These are phyloP conservation scores for Tromatobia lineatoria DNA, from an alignment of 2,888 invertebrate species.

Conservation along the genomic window DNA sequence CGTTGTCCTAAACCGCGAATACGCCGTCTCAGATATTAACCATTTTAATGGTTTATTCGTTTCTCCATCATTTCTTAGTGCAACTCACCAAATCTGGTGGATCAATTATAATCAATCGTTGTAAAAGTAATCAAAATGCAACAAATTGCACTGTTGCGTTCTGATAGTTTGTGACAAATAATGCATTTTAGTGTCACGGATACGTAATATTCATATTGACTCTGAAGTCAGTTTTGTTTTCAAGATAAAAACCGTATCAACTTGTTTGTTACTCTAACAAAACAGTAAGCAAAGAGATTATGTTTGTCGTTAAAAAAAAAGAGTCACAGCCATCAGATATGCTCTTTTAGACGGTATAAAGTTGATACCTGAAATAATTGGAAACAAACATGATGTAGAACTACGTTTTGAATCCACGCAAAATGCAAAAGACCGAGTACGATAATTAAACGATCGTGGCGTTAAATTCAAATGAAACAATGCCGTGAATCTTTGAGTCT, in stretches of 20 bases:
- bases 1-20: background rate
- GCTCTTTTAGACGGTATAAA: no score
- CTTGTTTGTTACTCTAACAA: no score
- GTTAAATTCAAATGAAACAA: background rate
- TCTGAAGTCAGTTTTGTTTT: background rate
- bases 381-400: no score
- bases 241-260: no score
- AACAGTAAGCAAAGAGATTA: no score
- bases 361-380: no score
- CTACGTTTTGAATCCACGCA: no score
- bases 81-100: background rate
- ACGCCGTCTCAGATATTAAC: background rate
- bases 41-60: slow-evolving; percentile 1
- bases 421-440: background rate
- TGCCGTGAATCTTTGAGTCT: no score
- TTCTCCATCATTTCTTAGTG: background rate
- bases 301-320: no score
- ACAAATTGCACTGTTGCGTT: background rate
- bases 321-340: no score
- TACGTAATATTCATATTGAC: background rate
- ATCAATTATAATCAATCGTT: slow-evolving; percentile 31
- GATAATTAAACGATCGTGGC: background rate
- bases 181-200: background rate
- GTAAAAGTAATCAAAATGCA: slow-evolving; percentile 43
- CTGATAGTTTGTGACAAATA: background rate